phyloP scores from a whole-genome alignment of 2,888 invertebrate species.

The Diaphora mendica region DNA sequence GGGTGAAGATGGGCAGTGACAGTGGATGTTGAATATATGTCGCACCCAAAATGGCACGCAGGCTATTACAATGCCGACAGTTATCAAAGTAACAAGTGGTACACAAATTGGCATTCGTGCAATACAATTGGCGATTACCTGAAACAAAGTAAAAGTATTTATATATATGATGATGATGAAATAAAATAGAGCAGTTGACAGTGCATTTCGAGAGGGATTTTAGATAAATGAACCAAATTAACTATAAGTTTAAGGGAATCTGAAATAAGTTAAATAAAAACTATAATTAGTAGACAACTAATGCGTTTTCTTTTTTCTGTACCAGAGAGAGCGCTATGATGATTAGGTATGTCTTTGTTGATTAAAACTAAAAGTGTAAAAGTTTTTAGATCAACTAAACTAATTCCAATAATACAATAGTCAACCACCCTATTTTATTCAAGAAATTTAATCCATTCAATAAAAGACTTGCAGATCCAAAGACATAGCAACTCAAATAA shows the following conservation, averaged over 20 bases:
- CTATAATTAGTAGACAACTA: not conserved
- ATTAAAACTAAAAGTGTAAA: not conserved
- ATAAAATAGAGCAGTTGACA: conserved; percentile 5
- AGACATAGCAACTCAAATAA: not conserved
- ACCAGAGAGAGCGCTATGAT: not conserved
- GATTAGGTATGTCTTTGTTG: not conserved
- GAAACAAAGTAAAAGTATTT: conserved; percentile 41
- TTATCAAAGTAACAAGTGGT: conserved; percentile 58
- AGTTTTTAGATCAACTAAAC: not conserved
- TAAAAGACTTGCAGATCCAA: not conserved
- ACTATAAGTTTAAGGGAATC: too few species aligned
- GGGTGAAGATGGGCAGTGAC: conserved; percentile 55
- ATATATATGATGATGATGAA: too few species aligned
- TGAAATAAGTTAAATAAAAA: not conserved
- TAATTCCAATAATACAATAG: not conserved
- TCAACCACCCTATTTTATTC: conserved; percentile 10
- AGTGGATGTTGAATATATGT: conserved; percentile 48
- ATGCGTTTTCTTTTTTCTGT: not conserved
- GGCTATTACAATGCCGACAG: conserved; percentile 53
- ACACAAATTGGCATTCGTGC: conserved; percentile 62
- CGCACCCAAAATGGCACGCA: conserved; percentile 61
- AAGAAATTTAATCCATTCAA: not conserved
- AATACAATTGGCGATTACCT: conserved; percentile 28
- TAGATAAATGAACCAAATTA: not conserved
- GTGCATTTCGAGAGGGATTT: not conserved